Evolutionary conservation across 2,888 invertebrate genomes (phyloP), one percentile per base, ranked within the genome.

Genomic region (Mamestra brassicae): DNA sequence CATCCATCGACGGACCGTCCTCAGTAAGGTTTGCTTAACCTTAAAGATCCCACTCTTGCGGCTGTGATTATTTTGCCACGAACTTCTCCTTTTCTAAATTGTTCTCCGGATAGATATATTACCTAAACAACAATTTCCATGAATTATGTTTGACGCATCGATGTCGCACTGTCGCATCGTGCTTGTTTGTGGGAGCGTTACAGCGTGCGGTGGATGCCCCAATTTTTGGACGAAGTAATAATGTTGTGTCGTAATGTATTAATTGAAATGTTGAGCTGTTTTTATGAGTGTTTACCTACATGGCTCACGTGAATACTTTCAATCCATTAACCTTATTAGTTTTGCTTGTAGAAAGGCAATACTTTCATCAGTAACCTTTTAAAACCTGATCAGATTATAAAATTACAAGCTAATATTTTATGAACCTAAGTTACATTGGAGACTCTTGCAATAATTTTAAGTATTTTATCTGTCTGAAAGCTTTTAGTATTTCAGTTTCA

Each of bases 291-390:
- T 72, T 38, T 63, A 34, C 26, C 7, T 45, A 61, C 42, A 50
- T 65, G 26, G 11, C 42, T 45, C 45, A 70, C 57, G 38, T 70
- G 38, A 76, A 61, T 74, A 73, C 63, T 73, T 76, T 61, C 17
- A 3, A 61, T 68, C 64, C 70, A 77, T 84, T 81, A 72, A 57
- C 55, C 38, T 71, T 71, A 82, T 86, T 85, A 74, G 50, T 76
- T 79, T 38, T 58, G 45, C 11, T 81, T 58, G 50, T 77, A 52
- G 67, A 68, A 74, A 36, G n/a, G 42, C 15, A 36, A 50, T 47
- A 69, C 2, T 11, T 71, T 50, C n/a, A 42, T 36, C 15, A 68
- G 58, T 17, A 6, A 11, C 38, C 26, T 66, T 68, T 65, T n/a
- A 36, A 50, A 68, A 76, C n/a, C 11, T 17, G 13, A 61, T 71